A percentile compares a stretch with the other conserved stretches of the same genome.
Conservation (phyloP, 2,113 vertebrate species). For the Gymnarchus niloticus region DNA sequence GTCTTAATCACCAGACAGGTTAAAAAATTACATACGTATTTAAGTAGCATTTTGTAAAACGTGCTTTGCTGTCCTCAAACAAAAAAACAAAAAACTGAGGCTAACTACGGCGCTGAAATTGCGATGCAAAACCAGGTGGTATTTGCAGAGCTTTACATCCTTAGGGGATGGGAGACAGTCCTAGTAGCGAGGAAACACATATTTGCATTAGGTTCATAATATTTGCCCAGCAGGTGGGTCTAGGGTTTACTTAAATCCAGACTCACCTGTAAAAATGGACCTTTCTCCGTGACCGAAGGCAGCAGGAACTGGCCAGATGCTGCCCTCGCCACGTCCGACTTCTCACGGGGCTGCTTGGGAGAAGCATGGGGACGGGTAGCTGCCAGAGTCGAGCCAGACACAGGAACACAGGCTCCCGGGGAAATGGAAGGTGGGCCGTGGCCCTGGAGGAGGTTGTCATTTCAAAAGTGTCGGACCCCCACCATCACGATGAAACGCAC, state of each 20-base stretch:
- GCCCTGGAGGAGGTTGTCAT: too few relatives aligned
- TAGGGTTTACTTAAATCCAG: conserved; percentile 3
- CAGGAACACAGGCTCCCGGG: neutral
- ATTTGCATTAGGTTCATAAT: conserved; percentile 32
- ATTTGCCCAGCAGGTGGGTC: conserved; percentile 34
- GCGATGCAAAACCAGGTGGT: conserved; percentile 2
- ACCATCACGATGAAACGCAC: too few relatives aligned
- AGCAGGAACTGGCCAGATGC: neutral
- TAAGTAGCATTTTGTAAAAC: too few relatives aligned
- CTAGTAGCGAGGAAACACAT: conserved; percentile 21
- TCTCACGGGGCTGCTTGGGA: too few relatives aligned
- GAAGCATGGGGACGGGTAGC: too few relatives aligned
- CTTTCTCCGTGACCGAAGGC: neutral
- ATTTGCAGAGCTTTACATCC: conserved; percentile 1
- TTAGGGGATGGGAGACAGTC: conserved; percentile 23
- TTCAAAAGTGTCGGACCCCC: too few relatives aligned
- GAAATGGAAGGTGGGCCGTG: neutral
- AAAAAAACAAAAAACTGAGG: neutral
- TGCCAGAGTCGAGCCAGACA: too few relatives aligned
- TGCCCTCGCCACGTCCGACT: neutral
- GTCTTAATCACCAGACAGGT: too few relatives aligned
- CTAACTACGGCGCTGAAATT: neutral
- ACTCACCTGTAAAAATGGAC: neutral
- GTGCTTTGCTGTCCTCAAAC: too few relatives aligned
- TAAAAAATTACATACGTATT: too few relatives aligned